Percentiles rank a stretch among this genome's conserved stretches.
Conservation (phyloP, 2,888 invertebrate genomes). For the Ochropacha duplaris region DNA sequence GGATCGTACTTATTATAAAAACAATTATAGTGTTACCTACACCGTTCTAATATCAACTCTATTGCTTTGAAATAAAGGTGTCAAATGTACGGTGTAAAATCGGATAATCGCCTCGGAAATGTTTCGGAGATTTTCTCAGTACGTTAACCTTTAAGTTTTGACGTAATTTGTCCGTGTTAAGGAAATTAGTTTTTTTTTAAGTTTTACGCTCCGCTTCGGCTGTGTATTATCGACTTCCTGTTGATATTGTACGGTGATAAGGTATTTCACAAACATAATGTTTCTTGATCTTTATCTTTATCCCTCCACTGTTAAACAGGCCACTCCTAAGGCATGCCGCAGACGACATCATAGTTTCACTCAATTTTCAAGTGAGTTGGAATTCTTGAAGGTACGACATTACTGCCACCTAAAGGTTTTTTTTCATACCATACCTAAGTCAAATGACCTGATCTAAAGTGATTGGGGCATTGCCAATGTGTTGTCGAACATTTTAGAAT, state of each 20-base stretch:
- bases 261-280: not conserved
- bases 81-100: not conserved
- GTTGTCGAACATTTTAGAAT: too few species aligned
- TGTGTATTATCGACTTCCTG: constrained; percentile 1
- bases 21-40: not conserved
- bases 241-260: not conserved
- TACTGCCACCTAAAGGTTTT: too few species aligned
- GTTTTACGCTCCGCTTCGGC: not conserved
- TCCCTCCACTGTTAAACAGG: not conserved
- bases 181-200: not conserved
- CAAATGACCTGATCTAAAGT: too few species aligned
- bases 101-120: constrained; percentile 38
- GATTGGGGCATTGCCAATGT: too few species aligned
- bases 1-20: constrained; percentile 27
- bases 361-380: not conserved
- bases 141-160: constrained; percentile 35
- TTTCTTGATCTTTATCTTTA: not conserved
- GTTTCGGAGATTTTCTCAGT: constrained; percentile 40
- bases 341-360: not conserved
- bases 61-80: not conserved
- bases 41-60: not conserved
- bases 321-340: not conserved
- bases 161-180: constrained; percentile 14
- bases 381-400: not conserved
- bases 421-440: too few species aligned